A percentile compares a stretch with the other conserved stretches of the same genome.
phyloP scores from a whole-genome alignment of 2,888 invertebrate species.

The Ectemnius cavifrons region DNA sequence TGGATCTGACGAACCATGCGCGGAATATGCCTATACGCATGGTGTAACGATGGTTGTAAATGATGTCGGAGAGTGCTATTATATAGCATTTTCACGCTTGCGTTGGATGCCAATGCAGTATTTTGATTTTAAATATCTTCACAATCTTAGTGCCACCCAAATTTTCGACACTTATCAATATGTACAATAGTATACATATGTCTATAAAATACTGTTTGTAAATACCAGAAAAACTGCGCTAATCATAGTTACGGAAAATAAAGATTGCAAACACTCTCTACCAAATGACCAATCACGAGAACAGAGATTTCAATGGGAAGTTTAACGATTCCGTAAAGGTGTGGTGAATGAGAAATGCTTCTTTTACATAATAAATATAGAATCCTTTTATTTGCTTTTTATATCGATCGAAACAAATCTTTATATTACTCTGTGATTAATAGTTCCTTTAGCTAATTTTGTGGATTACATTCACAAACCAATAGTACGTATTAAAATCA shows the following conservation, averaged over 20 bases:
- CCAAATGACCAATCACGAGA: neutral
- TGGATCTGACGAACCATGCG: constrained; percentile 4
- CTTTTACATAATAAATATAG: constrained; percentile 43
- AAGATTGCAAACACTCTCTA: no score
- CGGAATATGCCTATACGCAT: neutral
- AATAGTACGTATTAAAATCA: constrained; percentile 50
- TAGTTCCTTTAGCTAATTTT: constrained; percentile 34
- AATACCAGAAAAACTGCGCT: neutral
- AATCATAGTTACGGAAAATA: neutral
- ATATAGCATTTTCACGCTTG: neutral
- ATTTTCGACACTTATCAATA: constrained; percentile 22
- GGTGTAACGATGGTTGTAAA: neutral
- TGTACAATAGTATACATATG: constrained; percentile 38
- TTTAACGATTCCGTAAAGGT: neutral
- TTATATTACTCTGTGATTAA: constrained; percentile 41
- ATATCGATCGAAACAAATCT: constrained; percentile 32
- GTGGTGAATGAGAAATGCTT: constrained; percentile 29
- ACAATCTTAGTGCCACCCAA: constrained; percentile 29
- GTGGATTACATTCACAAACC: constrained; percentile 37
- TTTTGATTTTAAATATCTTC: constrained; percentile 32
- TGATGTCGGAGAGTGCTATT: neutral
- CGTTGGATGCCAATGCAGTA: neutral
- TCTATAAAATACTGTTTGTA: neutral
- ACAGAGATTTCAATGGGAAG: neutral
- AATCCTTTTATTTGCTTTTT: constrained; percentile 33